Evolutionary conservation across 23 tunicate genomes (phyloP).

Genomic region (Halocynthia aurantium): DNA sequence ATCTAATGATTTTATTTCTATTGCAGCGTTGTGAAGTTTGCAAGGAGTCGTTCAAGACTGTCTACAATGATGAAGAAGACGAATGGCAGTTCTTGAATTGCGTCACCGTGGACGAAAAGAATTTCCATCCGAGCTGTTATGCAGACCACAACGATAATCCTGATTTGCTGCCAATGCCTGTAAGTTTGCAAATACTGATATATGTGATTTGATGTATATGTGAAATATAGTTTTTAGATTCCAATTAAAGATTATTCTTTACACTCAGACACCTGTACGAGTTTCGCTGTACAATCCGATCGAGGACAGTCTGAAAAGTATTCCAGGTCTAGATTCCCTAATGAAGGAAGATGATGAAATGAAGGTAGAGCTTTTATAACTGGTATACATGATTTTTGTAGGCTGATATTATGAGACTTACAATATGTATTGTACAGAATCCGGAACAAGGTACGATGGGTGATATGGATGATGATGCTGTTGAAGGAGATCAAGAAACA

Average conservation of each 20-base stretch:
- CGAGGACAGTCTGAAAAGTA: background rate
- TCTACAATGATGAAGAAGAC: conserved; percentile 77
- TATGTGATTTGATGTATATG: background rate
- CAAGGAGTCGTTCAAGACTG: conserved; percentile 76
- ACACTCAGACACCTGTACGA: conserved; percentile 10
- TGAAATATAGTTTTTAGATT: background rate
- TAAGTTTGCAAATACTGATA: conserved; percentile 2
- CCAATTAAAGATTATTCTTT: background rate
- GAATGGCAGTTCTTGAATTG: conserved; percentile 92
- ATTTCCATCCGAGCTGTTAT: conserved; percentile 83
- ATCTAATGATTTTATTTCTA: background rate
- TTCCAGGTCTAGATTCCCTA: conserved; percentile 20
- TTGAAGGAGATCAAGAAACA: too few species aligned
- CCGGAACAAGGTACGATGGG: too few species aligned
- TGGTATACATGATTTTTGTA: background rate
- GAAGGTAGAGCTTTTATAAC: background rate
- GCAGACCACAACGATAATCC: conserved; percentile 38
- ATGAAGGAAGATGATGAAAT: background rate
- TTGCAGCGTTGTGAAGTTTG: conserved; percentile 70
- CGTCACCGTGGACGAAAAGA: conserved; percentile 66
- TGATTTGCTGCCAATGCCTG: conserved; percentile 29
- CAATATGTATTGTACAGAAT: too few species aligned
- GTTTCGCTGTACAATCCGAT: conserved; percentile 21
- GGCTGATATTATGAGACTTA: too few species aligned
- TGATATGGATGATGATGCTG: too few species aligned